phyloP scores from a whole-genome alignment of 2,113 vertebrate species.

The Pluvianellus socialis region DNA sequence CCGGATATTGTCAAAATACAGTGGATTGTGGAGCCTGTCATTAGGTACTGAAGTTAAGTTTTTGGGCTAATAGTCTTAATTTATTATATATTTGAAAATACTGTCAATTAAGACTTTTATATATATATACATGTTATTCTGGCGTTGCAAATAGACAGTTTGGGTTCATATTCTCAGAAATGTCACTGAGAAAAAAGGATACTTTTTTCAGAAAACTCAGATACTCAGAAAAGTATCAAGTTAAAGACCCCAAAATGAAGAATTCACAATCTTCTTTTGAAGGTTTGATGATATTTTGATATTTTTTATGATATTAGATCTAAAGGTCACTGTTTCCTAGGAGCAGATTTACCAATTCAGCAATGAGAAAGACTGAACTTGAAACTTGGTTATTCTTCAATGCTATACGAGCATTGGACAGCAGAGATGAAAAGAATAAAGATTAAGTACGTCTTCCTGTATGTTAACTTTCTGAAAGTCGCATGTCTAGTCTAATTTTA shows the following conservation, averaged over 20 bases:
- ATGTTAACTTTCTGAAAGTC: background rate
- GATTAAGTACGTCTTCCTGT: background rate
- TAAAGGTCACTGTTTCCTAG: background rate
- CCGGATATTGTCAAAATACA: background rate
- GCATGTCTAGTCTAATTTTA: background rate
- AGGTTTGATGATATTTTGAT: background rate
- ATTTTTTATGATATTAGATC: background rate
- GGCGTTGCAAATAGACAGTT: background rate
- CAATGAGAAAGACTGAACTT: background rate
- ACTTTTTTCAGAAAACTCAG: too few species aligned
- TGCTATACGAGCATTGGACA: fast-evolving
- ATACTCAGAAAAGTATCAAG: background rate
- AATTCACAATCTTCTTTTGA: background rate
- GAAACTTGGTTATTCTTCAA: background rate
- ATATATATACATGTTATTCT: background rate
- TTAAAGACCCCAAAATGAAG: background rate
- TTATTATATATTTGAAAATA: background rate
- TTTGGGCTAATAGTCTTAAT: background rate
- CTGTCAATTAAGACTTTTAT: background rate
- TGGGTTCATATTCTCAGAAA: background rate
- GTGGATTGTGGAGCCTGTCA: background rate
- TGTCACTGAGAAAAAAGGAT: background rate
- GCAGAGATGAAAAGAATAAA: background rate
- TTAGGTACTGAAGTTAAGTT: background rate
- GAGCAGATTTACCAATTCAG: background rate